phyloP scores from a whole-genome alignment of 2,888 invertebrate genomes.

The Abrostola tripartita region DNA sequence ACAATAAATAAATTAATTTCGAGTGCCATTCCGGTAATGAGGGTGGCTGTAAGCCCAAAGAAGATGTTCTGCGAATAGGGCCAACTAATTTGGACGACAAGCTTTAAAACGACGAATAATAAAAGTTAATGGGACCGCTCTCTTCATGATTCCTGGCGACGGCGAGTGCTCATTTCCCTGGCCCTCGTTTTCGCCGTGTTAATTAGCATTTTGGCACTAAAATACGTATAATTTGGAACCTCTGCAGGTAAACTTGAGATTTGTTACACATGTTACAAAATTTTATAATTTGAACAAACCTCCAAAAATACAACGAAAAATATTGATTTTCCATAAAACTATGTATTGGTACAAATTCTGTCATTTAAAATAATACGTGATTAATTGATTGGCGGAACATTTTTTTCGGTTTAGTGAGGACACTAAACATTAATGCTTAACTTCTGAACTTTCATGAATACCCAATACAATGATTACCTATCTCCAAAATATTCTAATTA shows the following conservation, averaged over 20 bases:
- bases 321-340: no score
- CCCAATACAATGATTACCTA: no score
- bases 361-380: no score
- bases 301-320: no score
- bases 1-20: constrained; percentile 74
- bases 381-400: no score
- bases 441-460: no score
- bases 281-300: no score
- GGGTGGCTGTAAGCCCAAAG: constrained; percentile 65
- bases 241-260: constrained; percentile 56
- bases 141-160: constrained; percentile 84
- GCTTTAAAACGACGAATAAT: constrained; percentile 86
- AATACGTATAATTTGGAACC: constrained; percentile 79
- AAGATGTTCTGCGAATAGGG: constrained; percentile 81
- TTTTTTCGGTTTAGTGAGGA: no score
- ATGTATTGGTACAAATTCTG: no score
- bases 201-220: constrained; percentile 87
- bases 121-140: constrained; percentile 86
- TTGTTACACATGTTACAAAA: constrained; percentile 31
- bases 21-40: constrained; percentile 75
- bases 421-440: no score
- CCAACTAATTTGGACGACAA: constrained; percentile 86
- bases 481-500: no score
- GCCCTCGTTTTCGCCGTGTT: constrained; percentile 79
- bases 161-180: constrained; percentile 79